A percentile compares a stretch with the other conserved stretches of the same genome.
Evolutionary conservation across 2,113 vertebrate species (phyloP).

Genomic region (Pavo muticus): DNA sequence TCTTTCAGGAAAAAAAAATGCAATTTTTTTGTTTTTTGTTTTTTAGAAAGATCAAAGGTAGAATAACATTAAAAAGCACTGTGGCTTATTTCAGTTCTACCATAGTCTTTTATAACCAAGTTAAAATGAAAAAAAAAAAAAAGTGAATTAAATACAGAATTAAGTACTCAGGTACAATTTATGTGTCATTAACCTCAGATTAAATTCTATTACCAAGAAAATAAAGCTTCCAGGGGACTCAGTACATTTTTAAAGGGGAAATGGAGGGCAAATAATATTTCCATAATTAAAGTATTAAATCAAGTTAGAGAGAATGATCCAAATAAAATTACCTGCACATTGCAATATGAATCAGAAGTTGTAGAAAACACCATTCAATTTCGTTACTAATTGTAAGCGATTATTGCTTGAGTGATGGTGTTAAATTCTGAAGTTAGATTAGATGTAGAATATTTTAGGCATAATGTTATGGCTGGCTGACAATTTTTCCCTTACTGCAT

Average conservation of each 20-base stretch:
- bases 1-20: background rate
- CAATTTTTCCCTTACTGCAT: background rate
- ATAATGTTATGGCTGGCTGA: background rate
- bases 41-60: conserved; percentile 3
- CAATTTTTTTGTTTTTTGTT: no score
- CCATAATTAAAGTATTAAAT: conserved; percentile 70
- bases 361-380: conserved; percentile 45
- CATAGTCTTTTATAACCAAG: conserved; percentile 9
- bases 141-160: conserved; percentile 53
- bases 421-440: conserved; percentile 48
- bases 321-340: conserved; percentile 55
- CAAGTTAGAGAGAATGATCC: conserved; percentile 49
- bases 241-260: conserved; percentile 60
- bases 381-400: conserved; percentile 52
- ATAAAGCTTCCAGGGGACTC: conserved; percentile 24
- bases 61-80: conserved; percentile 3
- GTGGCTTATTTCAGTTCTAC: background rate
- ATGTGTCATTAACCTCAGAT: conserved; percentile 55
- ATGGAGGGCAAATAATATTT: conserved; percentile 60
- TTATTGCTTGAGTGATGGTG: conserved; percentile 29
- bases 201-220: conserved; percentile 69
- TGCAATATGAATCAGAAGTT: conserved; percentile 61
- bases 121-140: background rate
- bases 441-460: conserved; percentile 32
- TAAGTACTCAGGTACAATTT: conserved; percentile 68